phyloP scores from a whole-genome alignment of 2,888 invertebrate species.

The Ennomos erosarius region DNA sequence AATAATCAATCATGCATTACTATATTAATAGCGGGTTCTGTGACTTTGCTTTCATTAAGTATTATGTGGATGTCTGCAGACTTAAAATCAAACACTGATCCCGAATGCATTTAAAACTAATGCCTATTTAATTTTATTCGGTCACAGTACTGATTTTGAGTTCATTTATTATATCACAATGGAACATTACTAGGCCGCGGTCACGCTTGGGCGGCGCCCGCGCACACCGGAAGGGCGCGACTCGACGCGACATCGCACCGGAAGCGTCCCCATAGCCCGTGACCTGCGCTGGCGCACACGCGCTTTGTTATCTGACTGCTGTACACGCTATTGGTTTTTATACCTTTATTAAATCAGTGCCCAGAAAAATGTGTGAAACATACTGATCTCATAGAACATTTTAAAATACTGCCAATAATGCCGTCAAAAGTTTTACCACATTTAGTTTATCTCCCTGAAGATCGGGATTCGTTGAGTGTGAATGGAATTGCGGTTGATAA shows the following conservation, averaged over 20 bases:
- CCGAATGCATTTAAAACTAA: slow-evolving; percentile 26
- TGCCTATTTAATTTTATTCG: slow-evolving; percentile 25
- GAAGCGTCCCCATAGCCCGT: slow-evolving; percentile 74
- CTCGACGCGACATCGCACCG: slow-evolving; percentile 69
- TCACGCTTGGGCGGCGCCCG: slow-evolving; percentile 73
- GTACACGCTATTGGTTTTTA: slow-evolving; percentile 60
- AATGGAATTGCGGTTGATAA: slow-evolving; percentile 34
- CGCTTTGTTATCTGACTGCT: slow-evolving; percentile 62
- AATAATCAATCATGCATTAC: too few species aligned
- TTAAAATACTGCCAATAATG: too few species aligned
- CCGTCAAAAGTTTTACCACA: too few species aligned
- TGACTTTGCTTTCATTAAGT: too few species aligned
- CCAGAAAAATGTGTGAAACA: too few species aligned
- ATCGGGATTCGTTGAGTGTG: slow-evolving; percentile 10
- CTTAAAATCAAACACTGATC: slow-evolving; percentile 2
- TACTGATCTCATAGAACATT: too few species aligned
- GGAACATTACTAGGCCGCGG: slow-evolving; percentile 64
- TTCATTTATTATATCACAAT: slow-evolving; percentile 75
- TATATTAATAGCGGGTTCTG: too few species aligned
- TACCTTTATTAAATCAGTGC: slow-evolving; percentile 8
- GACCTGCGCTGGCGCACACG: slow-evolving; percentile 69
- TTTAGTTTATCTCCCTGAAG: background rate
- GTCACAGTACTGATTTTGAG: slow-evolving; percentile 51
- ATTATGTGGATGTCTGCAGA: too few species aligned
- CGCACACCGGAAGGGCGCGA: slow-evolving; percentile 81